Evolutionary conservation across 2,113 vertebrate species (phyloP).

Genomic region (Xiphophorus couchianus): DNA sequence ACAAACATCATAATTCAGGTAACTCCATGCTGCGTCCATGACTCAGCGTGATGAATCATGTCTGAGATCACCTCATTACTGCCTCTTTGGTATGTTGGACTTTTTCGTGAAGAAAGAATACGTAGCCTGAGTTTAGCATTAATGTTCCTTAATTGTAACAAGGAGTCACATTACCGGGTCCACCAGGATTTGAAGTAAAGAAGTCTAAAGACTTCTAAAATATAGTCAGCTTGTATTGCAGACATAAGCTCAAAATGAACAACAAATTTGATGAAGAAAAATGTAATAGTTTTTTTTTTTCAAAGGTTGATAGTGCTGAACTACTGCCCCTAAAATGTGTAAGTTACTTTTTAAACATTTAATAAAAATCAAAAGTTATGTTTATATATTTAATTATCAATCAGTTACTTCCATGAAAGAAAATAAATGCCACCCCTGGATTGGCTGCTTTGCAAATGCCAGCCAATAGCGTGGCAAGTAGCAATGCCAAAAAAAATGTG

Average conservation of each 20-base stretch:
- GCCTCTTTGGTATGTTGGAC: conserved; percentile 10
- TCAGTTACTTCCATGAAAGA: too few species aligned
- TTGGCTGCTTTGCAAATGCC: too few species aligned
- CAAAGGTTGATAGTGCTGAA: background rate
- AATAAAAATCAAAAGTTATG: background rate
- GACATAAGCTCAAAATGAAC: background rate
- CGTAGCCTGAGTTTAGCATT: conserved; percentile 42
- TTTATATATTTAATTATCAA: background rate
- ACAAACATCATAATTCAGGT: conserved; percentile 46
- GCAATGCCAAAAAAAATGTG: too few species aligned
- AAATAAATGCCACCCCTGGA: too few species aligned
- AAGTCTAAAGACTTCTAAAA: background rate
- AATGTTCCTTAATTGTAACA: conserved; percentile 14
- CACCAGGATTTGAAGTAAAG: background rate
- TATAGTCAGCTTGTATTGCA: background rate
- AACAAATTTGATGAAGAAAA: background rate
- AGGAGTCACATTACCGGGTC: conserved; percentile 20
- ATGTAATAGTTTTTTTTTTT: background rate
- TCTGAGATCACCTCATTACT: conserved; percentile 59
- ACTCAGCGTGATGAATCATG: conserved; percentile 69
- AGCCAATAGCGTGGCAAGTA: too few species aligned
- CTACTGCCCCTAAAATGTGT: background rate
- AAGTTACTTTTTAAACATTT: background rate
- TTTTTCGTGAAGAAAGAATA: conserved; percentile 40
- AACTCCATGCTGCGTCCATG: conserved; percentile 29